phyloP scores from a whole-genome alignment of 2,113 vertebrate genomes.

The Arothron firmamentum region DNA sequence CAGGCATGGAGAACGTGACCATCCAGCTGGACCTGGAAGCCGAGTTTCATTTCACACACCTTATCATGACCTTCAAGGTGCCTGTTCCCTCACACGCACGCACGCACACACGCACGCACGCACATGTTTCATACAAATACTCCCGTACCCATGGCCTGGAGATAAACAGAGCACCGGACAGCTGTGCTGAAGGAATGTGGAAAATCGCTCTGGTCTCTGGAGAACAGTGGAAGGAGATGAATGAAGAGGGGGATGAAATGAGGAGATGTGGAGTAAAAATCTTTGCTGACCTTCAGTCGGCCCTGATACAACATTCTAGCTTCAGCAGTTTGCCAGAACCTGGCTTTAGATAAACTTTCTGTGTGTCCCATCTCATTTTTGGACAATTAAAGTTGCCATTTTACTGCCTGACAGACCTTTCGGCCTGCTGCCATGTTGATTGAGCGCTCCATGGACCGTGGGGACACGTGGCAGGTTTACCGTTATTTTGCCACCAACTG shows the following conservation, averaged over 20 bases:
- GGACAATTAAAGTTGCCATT: too few relatives aligned
- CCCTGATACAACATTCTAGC: conserved; percentile 16
- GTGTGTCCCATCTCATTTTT: too few relatives aligned
- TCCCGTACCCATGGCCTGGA: conserved; percentile 1
- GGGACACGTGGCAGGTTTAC: conserved; percentile 88
- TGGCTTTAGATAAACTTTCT: conserved; percentile 18
- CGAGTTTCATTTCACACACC: conserved; percentile 98
- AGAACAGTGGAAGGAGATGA: conserved; percentile 42
- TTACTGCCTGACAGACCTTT: conserved; percentile 78
- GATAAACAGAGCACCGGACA: conserved; percentile 28
- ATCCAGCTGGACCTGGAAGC: conserved; percentile 93
- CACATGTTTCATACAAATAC: background rate
- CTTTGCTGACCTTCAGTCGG: background rate
- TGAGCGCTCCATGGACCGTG: conserved; percentile 91
- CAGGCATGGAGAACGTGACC: conserved; percentile 93
- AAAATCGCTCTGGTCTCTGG: conserved; percentile 36
- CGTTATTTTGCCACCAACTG: conserved; percentile 93
- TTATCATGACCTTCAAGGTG: conserved; percentile 99
- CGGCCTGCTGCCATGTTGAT: conserved; percentile 95
- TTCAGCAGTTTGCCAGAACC: conserved; percentile 9
- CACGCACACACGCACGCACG: background rate
- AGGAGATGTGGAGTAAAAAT: conserved; percentile 29
- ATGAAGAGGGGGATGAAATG: conserved; percentile 9
- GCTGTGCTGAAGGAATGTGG: conserved; percentile 55
- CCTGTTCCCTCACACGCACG: conserved; percentile 1